Base-by-base conservation (phyloP, 1,140 invertebrate species). In the Aplysia californica region DNA sequence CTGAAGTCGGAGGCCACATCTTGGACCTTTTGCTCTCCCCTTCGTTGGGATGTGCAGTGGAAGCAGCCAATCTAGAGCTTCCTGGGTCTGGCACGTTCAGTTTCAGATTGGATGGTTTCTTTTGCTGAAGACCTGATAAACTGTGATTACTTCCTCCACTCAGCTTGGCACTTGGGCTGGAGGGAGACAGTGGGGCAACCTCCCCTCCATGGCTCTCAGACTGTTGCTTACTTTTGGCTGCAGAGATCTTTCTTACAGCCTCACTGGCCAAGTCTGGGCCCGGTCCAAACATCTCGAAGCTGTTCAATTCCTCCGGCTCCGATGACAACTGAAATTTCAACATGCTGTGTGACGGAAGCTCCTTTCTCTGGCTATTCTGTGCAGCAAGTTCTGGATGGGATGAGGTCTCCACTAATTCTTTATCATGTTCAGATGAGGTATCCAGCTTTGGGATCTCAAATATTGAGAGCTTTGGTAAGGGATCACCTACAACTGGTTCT, bases 381-480 rank as follows among this genome's bases (percentile, higher is more conserved):
- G 44, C 10, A 50, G 10, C 44, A 50, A 15, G 10, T 50, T n/a
- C n/a, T 50, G 44, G 44, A n/a, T 50, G 44, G 44, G n/a, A 50
- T 50, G 44, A n/a, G n/a, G n/a, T n/a, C 10, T 50, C n/a, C n/a
- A n/a, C n/a, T n/a, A n/a, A n/a, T n/a, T n/a, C n/a, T n/a, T n/a
- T n/a, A n/a, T n/a, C n/a, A n/a, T n/a, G n/a, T 50, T 50, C 44
- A n/a, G 44, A 10, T 15, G 44, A 50, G 44, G n/a, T 50, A n/a
- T n/a, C 33, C 21, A 68, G n/a, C n/a, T n/a, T n/a, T n/a, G n/a
- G n/a, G n/a, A n/a, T n/a, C n/a, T 68, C n/a, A 44, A 68, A 68
- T 39, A 68, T 68, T 68, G 66, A 68, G 21, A 68, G 66, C 39
- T 41, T 68, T 44, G 66, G 66, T 1, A 68, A 26, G n/a, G n/a